Evolutionary conservation across 2,113 vertebrate genomes (phyloP), one percentile per base, ranked within the genome.

Genomic region (Eurystomus gularis): DNA sequence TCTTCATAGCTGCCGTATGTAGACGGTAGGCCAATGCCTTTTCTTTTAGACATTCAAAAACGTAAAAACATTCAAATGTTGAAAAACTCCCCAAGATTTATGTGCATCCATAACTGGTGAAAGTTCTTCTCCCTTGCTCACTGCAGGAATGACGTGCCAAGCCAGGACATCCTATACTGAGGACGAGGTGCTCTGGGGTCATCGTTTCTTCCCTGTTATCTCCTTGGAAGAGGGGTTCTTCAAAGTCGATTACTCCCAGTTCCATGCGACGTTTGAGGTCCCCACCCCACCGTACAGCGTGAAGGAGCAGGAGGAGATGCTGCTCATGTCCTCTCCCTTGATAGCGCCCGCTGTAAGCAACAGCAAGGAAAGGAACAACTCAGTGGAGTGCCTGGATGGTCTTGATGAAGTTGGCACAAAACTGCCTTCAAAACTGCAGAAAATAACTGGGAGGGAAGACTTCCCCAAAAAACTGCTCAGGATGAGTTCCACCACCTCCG

Each of bases 191-290:
- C 98, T 99, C 29, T 99, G 99, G 99, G 99, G 99, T 89, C 99
- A 99, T 28, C 99, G 99, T 16, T 99, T 99, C 98, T 99, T 98
- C 77, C 99, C 99, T 0, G 99, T 99, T 5, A 99, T 99, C 96
- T 99, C 99, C 94, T 97, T 99, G 97, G 99, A 99, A 89, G 99
- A 99, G 66, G 99, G 99, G 16, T 99, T 99, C 98, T 99, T 99
- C 86, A 99, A 99, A 97, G 99, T 99, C 82, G 99, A 99, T 98
- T 99, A 99, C 88, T 99, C 99, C n/a, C 99, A 99, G 98, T 99
- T 99, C 97, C 99, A 99, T 31, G 99, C 99, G 52, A 99, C 99
- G 1, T 99, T 99, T 72, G 99, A 99, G 98, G 99, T 99, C 44
- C 99, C 98, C 66, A 99, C 99, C 2, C 96, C 99, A 10, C 99